These are phyloP conservation scores for Triops cancriformis DNA, from an alignment of 1,140 invertebrate genomes.

Conservation along the genomic window DNA sequence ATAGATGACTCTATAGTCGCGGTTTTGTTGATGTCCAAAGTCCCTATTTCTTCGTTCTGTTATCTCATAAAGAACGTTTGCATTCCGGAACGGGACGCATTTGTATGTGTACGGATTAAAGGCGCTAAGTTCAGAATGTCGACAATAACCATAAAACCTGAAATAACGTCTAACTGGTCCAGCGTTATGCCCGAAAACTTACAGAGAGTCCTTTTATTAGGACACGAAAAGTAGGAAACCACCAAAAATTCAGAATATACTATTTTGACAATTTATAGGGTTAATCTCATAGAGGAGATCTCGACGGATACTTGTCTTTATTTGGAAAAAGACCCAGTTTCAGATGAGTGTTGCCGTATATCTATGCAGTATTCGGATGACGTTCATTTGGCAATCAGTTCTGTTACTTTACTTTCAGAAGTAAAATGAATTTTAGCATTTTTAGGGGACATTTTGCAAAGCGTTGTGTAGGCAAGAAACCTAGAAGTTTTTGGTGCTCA, in stretches of 20 bases:
- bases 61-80: too few relatives aligned
- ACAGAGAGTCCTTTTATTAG: background rate
- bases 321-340: background rate
- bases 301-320: background rate
- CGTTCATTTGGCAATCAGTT: background rate
- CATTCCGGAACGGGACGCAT: background rate
- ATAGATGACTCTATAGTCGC: too few relatives aligned
- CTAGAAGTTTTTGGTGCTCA: background rate
- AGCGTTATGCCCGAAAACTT: background rate
- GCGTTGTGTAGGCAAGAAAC: background rate
- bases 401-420: background rate
- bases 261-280: background rate
- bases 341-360: background rate
- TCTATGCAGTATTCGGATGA: background rate
- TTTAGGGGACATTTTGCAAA: background rate
- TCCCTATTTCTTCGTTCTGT: too few relatives aligned
- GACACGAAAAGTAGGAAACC: background rate
- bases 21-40: too few relatives aligned
- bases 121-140: background rate
- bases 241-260: background rate
- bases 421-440: background rate
- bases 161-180: background rate
- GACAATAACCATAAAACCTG: background rate
- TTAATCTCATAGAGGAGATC: background rate
- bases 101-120: background rate